Base-by-base conservation (phyloP, 2,888 invertebrate species). In the Galerucella nymphaeae region DNA sequence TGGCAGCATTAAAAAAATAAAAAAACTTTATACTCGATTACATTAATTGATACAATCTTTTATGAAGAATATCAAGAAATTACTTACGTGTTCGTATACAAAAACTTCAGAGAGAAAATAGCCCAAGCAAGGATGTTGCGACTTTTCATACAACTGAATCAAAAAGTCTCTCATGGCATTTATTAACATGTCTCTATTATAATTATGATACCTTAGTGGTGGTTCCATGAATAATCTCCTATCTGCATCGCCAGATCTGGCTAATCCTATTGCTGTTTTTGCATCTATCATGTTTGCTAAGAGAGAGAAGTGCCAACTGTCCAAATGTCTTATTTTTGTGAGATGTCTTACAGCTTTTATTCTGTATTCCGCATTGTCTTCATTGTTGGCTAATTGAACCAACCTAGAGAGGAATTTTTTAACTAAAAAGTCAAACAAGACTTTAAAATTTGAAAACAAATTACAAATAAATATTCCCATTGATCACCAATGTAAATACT, bases 211-310 rank as follows among this genome's bases (percentile, higher is more conserved):
- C 63, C 80, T 75, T 16, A 83, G 70, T 16, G 92, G 92, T 5
- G 94, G 92, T 10, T 92, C 91, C 53, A 93, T 85, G 83, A 96
- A 96, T 84, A 94, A 93, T 67, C 93, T 89, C 14, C 90, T 86
- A 86, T 96, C 93, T 2, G 90, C 92, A 55, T 91, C 90, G 53
- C 87, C 85, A 2, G 91, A 91, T 78, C 96, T 89, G 0, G 96
- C 96, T 66, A 97, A 87, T 2, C 93, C 91, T 0, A 95, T 91
- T 2, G 94, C 93, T 0, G 95, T 95, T 78, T 90, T 88, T 61
- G 91, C 89, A 87, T 95, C 93, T 79, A 94, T 89, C 76, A 93
- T 92, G 86, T 95, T 94, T 6, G 96, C 94, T 73, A 96, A 88
- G 81, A 93, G 91, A 66, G 83, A 82, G 78, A 81, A 86, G 76